These are phyloP conservation scores for Malacoraja senta DNA, from an alignment of 2,797 vertebrate species.

Conservation along the genomic window DNA sequence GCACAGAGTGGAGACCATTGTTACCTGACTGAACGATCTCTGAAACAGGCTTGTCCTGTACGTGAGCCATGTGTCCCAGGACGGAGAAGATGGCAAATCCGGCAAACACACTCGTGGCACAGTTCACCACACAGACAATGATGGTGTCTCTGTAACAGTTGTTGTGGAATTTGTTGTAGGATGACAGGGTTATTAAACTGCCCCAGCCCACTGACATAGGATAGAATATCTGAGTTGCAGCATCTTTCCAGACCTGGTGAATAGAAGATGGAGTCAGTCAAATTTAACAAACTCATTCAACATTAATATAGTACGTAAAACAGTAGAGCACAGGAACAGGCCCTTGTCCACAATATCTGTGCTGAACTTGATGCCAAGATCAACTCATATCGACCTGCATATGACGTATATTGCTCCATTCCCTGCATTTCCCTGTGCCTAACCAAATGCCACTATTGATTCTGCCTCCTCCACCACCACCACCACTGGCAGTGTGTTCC, in stretches of 20 bases:
- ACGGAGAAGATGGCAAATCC: slow-evolving; percentile 93
- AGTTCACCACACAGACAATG: slow-evolving; percentile 75
- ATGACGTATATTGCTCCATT: too few relatives aligned
- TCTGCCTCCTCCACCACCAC: too few relatives aligned
- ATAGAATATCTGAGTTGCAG: slow-evolving; percentile 88
- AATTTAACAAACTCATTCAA: background rate
- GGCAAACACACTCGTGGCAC: slow-evolving; percentile 79
- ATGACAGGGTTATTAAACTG: slow-evolving; percentile 78
- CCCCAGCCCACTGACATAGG: slow-evolving; percentile 83
- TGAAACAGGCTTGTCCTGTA: slow-evolving; percentile 67
- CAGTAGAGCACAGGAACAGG: too few relatives aligned
- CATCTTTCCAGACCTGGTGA: slow-evolving; percentile 68
- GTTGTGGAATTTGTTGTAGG: slow-evolving; percentile 91
- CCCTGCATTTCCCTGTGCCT: too few relatives aligned
- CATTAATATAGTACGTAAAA: too few relatives aligned
- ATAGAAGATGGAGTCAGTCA: slow-evolving; percentile 59
- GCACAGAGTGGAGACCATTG: slow-evolving; percentile 51
- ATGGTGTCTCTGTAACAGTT: slow-evolving; percentile 80
- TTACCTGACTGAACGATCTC: slow-evolving; percentile 48
- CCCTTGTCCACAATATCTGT: too few relatives aligned
- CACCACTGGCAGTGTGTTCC: too few relatives aligned
- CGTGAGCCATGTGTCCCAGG: slow-evolving; percentile 84
- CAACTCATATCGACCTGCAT: too few relatives aligned
- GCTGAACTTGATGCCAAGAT: too few relatives aligned
- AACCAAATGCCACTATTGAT: too few relatives aligned